Conservation (phyloP, 2,113 vertebrate species). For the Emberiza fucata region DNA sequence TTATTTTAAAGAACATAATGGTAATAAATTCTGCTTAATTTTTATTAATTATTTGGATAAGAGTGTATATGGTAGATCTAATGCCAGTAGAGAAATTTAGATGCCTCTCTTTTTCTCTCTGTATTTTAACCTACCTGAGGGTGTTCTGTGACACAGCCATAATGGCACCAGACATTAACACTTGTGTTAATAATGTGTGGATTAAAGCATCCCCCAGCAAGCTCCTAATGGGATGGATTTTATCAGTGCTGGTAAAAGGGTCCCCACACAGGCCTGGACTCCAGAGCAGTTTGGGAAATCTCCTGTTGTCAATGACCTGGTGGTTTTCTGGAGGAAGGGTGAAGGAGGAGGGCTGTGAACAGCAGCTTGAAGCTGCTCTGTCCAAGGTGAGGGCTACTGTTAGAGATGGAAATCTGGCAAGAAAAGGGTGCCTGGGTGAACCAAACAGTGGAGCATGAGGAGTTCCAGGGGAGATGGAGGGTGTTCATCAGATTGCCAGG, state of each 20-base stretch:
- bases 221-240: neutral
- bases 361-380: neutral
- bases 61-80: neutral
- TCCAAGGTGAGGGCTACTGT: neutral
- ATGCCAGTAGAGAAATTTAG: neutral
- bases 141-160: neutral
- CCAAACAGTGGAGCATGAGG: neutral
- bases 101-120: neutral
- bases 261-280: neutral
- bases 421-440: neutral
- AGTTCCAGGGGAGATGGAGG: neutral
- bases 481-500: neutral
- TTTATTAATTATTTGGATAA: neutral
- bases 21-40: neutral
- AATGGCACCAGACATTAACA: neutral
- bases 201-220: neutral
- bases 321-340: neutral
- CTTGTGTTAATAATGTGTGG: neutral
- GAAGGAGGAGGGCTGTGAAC: neutral
- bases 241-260: neutral
- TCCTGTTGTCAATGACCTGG: neutral
- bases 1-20: neutral
- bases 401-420: neutral
- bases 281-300: neutral
- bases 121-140: neutral